Conservation (phyloP, 2,797 vertebrate genomes). For the Pseudochirops corinnae region DNA sequence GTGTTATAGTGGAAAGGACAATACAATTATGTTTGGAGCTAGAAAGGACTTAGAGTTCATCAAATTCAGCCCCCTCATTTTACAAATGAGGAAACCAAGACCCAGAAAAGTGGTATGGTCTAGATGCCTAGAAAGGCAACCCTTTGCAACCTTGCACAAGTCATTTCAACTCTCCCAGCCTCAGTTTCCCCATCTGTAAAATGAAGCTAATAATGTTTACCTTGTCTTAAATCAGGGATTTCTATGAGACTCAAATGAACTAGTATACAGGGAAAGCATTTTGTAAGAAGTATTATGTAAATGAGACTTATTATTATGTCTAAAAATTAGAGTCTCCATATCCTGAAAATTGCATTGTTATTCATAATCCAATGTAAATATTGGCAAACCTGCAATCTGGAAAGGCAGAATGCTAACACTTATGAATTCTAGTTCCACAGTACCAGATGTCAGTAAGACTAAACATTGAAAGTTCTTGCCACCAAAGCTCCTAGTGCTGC, state of each 20-base stretch:
- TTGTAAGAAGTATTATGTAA: not conserved
- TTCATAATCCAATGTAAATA: conserved; percentile 3
- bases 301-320: not conserved
- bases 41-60: not conserved
- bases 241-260: not conserved
- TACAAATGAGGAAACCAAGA: not conserved
- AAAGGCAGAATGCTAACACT: not conserved
- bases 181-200: not conserved
- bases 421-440: not conserved
- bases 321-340: not conserved
- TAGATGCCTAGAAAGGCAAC: not conserved
- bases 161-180: not conserved
- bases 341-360: not conserved
- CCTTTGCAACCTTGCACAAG: not conserved
- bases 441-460: not conserved
- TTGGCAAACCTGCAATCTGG: not conserved
- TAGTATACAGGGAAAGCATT: not conserved
- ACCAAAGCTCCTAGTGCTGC: not conserved
- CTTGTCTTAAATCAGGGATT: not conserved
- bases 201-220: not conserved
- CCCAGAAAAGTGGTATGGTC: not conserved
- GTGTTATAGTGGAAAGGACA: not conserved
- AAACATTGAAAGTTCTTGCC: not conserved
- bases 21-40: not conserved
- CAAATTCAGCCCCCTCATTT: not conserved